Conservation (phyloP, 1,140 invertebrate genomes). For the Sitophilus oryzae region DNA sequence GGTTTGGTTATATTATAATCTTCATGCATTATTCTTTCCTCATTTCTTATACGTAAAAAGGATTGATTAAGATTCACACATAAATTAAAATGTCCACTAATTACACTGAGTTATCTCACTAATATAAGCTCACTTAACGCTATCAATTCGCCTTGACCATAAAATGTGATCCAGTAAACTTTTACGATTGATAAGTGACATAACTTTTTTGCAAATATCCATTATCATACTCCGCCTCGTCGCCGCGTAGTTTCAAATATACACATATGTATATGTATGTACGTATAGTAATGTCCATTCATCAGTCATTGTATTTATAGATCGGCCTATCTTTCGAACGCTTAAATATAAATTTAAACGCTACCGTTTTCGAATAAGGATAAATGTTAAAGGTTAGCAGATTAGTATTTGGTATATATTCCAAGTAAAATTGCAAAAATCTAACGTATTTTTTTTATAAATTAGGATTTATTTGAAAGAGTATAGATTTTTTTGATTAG, state of each 20-base stretch:
- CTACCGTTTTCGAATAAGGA: background rate
- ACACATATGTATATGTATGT: too few species aligned
- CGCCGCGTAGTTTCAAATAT: background rate
- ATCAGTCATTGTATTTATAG: background rate
- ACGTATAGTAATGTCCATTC: background rate
- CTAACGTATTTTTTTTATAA: too few species aligned
- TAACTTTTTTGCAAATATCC: slow-evolving; percentile 6
- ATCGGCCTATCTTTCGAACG: background rate
- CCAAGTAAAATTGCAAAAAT: too few species aligned
- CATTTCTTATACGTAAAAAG: too few species aligned
- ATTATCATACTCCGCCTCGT: background rate
- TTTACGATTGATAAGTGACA: slow-evolving; percentile 15
- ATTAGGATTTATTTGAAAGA: too few species aligned
- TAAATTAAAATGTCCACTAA: too few species aligned
- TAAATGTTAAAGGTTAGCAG: background rate
- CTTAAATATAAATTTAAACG: background rate
- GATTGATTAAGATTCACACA: too few species aligned
- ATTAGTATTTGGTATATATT: background rate
- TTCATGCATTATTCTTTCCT: too few species aligned
- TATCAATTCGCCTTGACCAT: slow-evolving; percentile 7
- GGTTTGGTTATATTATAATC: too few species aligned
- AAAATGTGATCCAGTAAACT: slow-evolving; percentile 8
- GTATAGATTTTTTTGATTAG: too few species aligned
- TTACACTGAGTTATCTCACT: too few species aligned
- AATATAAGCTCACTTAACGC: too few species aligned